Evolutionary conservation across 1,140 invertebrate species (phyloP).

Genomic region (Homalodisca vitripennis): DNA sequence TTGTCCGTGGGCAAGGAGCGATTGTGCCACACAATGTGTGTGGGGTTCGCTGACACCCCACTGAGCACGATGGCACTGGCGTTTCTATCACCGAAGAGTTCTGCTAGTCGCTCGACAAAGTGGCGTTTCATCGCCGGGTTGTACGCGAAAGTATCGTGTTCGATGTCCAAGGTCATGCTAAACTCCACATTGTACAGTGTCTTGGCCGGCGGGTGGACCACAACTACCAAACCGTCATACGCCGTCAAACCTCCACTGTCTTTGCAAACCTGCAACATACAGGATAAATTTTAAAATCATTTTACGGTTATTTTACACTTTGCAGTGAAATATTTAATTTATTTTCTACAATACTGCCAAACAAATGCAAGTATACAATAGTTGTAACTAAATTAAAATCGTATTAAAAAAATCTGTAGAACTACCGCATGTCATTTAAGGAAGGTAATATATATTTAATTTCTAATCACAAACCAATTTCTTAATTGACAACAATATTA

Average conservation of each 20-base stretch:
- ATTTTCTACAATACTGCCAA: too few relatives aligned
- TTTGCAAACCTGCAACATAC: conserved; percentile 60
- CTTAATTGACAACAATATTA: too few relatives aligned
- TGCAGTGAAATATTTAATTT: too few relatives aligned
- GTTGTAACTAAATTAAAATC: too few relatives aligned
- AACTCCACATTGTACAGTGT: conserved; percentile 66
- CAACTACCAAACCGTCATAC: conserved; percentile 76
- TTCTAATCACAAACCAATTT: too few relatives aligned
- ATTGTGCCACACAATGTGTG: conserved; percentile 79
- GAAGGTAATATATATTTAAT: too few relatives aligned
- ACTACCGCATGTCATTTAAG: too few relatives aligned
- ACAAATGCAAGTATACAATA: too few relatives aligned
- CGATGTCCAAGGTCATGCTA: conserved; percentile 71
- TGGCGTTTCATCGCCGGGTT: conserved; percentile 67
- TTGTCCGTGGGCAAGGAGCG: conserved; percentile 61
- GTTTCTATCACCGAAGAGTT: conserved; percentile 73
- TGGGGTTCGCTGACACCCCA: conserved; percentile 54
- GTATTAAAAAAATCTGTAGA: too few relatives aligned
- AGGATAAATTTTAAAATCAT: too few relatives aligned
- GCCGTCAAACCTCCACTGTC: conserved; percentile 65
- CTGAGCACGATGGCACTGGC: conserved; percentile 67
- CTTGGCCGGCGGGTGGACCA: conserved; percentile 59
- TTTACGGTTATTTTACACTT: too few relatives aligned
- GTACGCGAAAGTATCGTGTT: conserved; percentile 66
- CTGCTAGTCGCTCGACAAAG: conserved; percentile 74